Evolutionary conservation across 2,888 invertebrate genomes (phyloP), one percentile per base, ranked within the genome.

Genomic region (Synergus itoensis): DNA sequence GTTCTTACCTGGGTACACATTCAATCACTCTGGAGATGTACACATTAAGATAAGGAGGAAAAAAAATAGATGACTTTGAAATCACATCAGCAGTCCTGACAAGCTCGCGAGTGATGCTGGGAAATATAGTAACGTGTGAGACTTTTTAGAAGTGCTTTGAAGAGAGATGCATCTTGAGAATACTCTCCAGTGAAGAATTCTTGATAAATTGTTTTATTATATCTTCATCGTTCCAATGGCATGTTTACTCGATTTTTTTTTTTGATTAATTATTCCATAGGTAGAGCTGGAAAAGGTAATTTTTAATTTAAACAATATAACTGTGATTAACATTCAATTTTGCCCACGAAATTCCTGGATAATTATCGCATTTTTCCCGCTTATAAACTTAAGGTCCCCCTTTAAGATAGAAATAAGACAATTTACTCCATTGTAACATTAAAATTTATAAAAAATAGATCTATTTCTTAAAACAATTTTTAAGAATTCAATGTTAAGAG

Each of bases 1-100:
- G 57, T 43, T 69, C 43, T 76, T 76, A 76, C 67, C 77, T 75
- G 73, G 53, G 57, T 73, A 73, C 48, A 73, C 76, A 79, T 79
- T 77, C 53, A 53, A 64, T 79, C 77, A 48, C 77, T 57, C 62
- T 79, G 64, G 16, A 69, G 69, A 69, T 69, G 28, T 73, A 69
- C 45, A 48, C 69, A 69, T 69, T 69, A 69, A 69, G 69, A 69
- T 69, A 69, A 69, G 45, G 28, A 28, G n/a, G 48, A 60, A 73
- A 69, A 69, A 69, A 53, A 73, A 73, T 73, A 73, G 53, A 73
- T 73, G 73, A 53, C 73, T 73, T 53, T 28, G 73, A 73, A 73
- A 73, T 73, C 69, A 48, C 69, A 48, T 73, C 73, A 73, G 40
- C 11, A 16, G 53, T 53, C 73, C n/a, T 36, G 45, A 69, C 28